Evolutionary conservation across 2,797 vertebrate species (phyloP).

Genomic region (Coluber constrictor): DNA sequence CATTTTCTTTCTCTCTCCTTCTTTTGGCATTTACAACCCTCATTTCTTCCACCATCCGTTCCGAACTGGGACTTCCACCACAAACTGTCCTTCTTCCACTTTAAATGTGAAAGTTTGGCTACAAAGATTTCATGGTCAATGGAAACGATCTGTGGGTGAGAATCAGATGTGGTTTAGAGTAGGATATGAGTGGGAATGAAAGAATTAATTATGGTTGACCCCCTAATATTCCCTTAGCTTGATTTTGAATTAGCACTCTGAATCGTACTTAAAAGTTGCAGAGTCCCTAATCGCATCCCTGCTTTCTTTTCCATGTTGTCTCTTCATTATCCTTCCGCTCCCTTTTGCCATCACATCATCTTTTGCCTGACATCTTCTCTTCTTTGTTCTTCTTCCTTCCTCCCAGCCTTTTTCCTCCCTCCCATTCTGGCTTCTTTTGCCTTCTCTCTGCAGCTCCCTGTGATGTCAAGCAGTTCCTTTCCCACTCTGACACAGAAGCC

Average conservation of each 20-base stretch:
- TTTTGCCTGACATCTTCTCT: conserved; percentile 12
- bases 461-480: conserved; percentile 73
- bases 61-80: not conserved
- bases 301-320: not conserved
- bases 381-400: conserved; percentile 34
- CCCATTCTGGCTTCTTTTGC: conserved; percentile 58
- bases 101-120: not conserved
- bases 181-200: not conserved
- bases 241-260: not conserved
- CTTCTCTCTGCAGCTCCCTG: conserved; percentile 62
- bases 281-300: not conserved
- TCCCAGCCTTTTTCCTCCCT: conserved; percentile 30
- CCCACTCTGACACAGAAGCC: conserved; percentile 85
- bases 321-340: not conserved
- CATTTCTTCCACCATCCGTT: not conserved
- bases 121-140: too few species aligned
- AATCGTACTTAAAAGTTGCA: not conserved
- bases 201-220: not conserved
- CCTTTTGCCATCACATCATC: not conserved
- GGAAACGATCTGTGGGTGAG: not conserved
- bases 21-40: not conserved
- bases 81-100: not conserved
- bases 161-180: not conserved
- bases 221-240: not conserved
- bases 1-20: not conserved